Evolutionary conservation across 2,797 vertebrate genomes (phyloP).

Genomic region (Sorex maritimensis): DNA sequence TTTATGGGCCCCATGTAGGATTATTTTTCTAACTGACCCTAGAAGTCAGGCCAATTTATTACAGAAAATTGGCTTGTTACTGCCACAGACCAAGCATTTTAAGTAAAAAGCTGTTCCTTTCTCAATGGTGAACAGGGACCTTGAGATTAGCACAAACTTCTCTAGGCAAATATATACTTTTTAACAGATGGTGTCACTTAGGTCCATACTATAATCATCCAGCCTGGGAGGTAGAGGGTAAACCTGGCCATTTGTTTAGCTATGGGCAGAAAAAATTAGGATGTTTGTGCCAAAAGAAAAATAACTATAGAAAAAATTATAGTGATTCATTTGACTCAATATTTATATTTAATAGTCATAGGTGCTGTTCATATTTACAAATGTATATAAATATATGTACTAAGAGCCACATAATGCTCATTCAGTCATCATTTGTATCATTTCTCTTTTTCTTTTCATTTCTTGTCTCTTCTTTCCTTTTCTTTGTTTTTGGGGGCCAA

Average conservation of each 20-base stretch:
- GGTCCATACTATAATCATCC: neutral
- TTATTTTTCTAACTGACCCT: neutral
- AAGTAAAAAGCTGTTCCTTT: neutral
- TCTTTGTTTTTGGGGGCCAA: too few relatives aligned
- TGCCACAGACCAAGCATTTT: neutral
- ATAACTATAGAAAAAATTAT: neutral
- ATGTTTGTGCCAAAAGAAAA: constrained; percentile 20
- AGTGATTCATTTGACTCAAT: neutral
- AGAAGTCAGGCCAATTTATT: neutral
- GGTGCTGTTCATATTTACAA: neutral
- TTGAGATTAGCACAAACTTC: neutral
- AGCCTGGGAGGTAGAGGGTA: neutral
- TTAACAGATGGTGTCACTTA: neutral
- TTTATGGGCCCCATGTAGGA: neutral
- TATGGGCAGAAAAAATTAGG: neutral
- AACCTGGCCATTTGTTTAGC: neutral
- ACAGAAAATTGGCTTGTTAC: neutral
- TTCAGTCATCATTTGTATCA: neutral
- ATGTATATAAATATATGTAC: neutral
- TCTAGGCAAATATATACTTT: neutral
- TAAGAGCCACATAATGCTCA: neutral
- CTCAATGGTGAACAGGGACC: neutral
- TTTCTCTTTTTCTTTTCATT: neutral
- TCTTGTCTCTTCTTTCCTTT: too few relatives aligned
- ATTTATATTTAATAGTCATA: neutral